phyloP scores from a whole-genome alignment of 53 echinoderm and acorn worm genomes.

The Temnopleurus reevesii region DNA sequence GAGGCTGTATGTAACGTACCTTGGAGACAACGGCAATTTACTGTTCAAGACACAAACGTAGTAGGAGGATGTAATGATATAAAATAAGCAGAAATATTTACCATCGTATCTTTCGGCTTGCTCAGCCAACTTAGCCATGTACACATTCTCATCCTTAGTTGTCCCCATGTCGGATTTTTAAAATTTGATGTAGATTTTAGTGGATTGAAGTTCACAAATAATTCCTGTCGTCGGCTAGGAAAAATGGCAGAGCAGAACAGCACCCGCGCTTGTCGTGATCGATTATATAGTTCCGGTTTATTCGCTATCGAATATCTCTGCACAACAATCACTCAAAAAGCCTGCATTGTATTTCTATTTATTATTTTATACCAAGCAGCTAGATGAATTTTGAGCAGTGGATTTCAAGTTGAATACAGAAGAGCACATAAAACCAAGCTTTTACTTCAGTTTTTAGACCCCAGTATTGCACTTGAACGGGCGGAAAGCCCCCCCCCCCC shows the following conservation, averaged over 20 bases:
- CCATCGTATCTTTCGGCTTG: constrained; percentile 99
- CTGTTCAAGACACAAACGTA: not conserved
- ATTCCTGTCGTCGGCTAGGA: not conserved
- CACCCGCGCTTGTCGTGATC: constrained; percentile 51
- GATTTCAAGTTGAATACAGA: too few species aligned
- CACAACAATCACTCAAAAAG: too few species aligned
- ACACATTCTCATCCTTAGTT: constrained; percentile 81
- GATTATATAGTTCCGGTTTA: constrained; percentile 52
- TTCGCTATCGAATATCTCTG: not conserved
- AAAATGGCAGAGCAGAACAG: constrained; percentile 39
- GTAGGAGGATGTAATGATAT: not conserved
- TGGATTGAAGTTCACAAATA: constrained; percentile 1
- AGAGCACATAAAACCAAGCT: too few species aligned
- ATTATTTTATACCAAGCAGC: too few species aligned
- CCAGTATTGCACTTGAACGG: too few species aligned
- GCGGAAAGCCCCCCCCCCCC: too few species aligned
- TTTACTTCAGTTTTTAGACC: too few species aligned
- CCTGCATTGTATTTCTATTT: too few species aligned
- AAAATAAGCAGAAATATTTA: constrained; percentile 57
- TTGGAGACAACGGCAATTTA: constrained; percentile 42
- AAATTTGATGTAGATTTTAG: constrained; percentile 4
- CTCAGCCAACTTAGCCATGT: constrained; percentile 96
- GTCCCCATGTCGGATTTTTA: constrained; percentile 59
- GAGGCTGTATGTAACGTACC: constrained; percentile 17
- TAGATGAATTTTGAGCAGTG: too few species aligned